Evolutionary conservation across 2,113 vertebrate genomes (phyloP), one percentile per base, ranked within the genome.

Genomic region (Penelope pileata): DNA sequence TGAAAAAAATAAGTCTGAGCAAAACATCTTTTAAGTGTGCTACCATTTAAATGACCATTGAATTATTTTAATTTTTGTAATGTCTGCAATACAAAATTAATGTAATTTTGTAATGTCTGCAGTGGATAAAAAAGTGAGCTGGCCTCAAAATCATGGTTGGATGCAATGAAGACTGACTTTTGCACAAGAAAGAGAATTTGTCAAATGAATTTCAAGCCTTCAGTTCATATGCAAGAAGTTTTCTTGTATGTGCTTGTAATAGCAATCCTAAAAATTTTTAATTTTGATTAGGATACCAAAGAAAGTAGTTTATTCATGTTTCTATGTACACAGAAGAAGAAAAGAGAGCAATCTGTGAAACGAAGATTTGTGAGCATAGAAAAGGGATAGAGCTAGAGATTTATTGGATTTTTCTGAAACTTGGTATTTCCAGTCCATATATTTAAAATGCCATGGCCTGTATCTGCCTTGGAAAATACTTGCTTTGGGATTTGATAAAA

Each of bases 191-290:
- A 67, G 24, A 45, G 30, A 40, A 12, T 4, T 54, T 77, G 85
- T 96, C 83, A 78, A 50, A 48, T 91, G 69, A 18, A 86, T 94
- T 95, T 95, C 48, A 91, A 74, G 76, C 36, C 32, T 88, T 43
- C 47, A 29, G 2, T 69, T 11, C 8, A 6, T 77, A 79, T 5
- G 10, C 15, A 40, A 42, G 16, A 56, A 59, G 9, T 75, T 70
- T 62, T 86, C 11, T 50, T 50, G 2, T 43, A 2, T 23, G 19
- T 40, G 6, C 67, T 74, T 70, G 10, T 81, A 53, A 14, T 63
- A 32, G 26, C 80, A 68, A 21, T 45, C 50, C 40, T 70, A 66
- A 74, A 69, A 60, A 45, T 42, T 3, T 64, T 87, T 64, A 18
- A 16, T 88, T 88, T 83, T 94, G 8, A 24, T 8, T 81, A 29